Conservation (phyloP, 2,888 invertebrate genomes). For the Noctuana brunneofusca region DNA sequence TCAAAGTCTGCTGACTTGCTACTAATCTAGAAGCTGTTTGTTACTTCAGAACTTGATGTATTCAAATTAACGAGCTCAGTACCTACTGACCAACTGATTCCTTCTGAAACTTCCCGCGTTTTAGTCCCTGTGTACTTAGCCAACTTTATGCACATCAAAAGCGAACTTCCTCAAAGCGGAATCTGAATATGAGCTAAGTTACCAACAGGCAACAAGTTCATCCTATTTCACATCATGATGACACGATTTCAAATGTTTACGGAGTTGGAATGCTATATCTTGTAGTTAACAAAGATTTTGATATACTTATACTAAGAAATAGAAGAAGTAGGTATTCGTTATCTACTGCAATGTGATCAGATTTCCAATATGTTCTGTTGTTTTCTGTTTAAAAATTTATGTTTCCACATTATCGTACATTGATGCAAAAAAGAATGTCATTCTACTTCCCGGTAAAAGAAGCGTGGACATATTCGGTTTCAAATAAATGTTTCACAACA, state of each 20-base stretch:
- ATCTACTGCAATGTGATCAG: neutral
- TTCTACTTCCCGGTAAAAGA: neutral
- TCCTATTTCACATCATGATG: constrained; percentile 13
- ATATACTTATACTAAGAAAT: neutral
- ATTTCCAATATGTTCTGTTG: neutral
- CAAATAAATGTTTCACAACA: neutral
- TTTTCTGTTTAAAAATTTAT: neutral
- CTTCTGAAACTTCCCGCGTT: constrained; percentile 3
- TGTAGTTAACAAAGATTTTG: neutral
- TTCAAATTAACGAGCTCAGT: constrained; percentile 1
- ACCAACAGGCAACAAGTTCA: constrained; percentile 27
- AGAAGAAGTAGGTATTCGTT: neutral
- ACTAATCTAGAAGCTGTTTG: neutral
- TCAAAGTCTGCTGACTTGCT: too few species aligned
- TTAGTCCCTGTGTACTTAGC: constrained; percentile 16
- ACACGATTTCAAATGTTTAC: constrained; percentile 4
- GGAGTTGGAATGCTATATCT: neutral
- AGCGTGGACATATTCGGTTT: neutral
- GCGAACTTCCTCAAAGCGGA: constrained; percentile 28
- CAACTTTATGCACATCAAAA: constrained; percentile 31
- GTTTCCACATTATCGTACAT: neutral
- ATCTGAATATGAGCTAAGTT: constrained; percentile 30
- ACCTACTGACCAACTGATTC: constrained; percentile 16
- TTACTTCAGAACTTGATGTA: neutral
- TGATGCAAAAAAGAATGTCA: neutral